Base-by-base conservation (phyloP, 2,888 invertebrate species). In the Peribatodes rhomboidaria region DNA sequence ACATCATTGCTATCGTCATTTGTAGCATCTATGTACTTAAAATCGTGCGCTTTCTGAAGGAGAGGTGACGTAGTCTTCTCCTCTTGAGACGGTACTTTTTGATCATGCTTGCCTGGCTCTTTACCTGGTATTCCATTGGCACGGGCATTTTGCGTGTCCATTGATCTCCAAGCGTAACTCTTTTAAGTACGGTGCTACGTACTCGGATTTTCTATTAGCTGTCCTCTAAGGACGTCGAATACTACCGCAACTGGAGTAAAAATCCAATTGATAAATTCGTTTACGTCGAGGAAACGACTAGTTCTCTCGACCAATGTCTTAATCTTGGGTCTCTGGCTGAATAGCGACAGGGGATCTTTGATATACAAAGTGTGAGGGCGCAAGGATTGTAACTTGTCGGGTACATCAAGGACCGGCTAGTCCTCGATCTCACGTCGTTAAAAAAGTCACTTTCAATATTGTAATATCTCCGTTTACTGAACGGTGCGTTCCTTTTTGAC, bases 251-350 rank as follows among this genome's bases (percentile, higher is more conserved):
- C 82, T 84, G 85, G 87, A 86, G 86, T 78, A 65, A 63, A 69
- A 83, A 84, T 86, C 87, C 87, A 83, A 83, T 72, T 57, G 20
- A 52, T 41, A 54, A 74, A 78, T 72, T 76, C 81, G 74, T 86
- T 85, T 92, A 91, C 80, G 91, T 86, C 49, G 88, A 89, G 69
- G 87, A 86, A 78, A 84, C 80, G 62, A 77, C 83, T 80, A 85
- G 80, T 84, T 93, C 92, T 91, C 90, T 84, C 41, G 92, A 92
- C 86, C 87, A 94, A 67, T 94, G 85, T 94, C 94, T 94, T 94
- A 94, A 94, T 79, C 94, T 94, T 70, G 95, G 95, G 80, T 95
- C 94, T 89, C 94, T 93, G 71, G 93, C 94, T 50, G 93, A 94
- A 80, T 93, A 94, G 71, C 92, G 88, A 86, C 90, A 92, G 71